Evolutionary conservation across 2,797 vertebrate genomes (phyloP), one percentile per base, ranked within the genome.

Genomic region (Syngnathus rostellatus): DNA sequence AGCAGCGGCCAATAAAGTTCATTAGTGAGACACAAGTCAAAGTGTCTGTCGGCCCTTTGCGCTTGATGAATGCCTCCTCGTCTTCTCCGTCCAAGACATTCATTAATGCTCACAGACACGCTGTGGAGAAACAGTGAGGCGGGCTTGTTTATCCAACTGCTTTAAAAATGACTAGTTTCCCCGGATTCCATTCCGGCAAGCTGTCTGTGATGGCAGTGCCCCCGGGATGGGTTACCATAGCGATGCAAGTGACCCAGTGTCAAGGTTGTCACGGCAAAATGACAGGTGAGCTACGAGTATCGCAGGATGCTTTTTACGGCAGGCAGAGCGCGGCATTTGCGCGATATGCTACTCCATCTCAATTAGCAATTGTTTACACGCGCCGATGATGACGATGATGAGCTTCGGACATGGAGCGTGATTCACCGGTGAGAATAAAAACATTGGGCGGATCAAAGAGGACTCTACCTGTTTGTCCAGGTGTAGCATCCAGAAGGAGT

Each of bases 401-500:
- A 19, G 23, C 23, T 12, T 68, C 61, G 51, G 50, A 4, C 31
- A 31, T 31, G 31, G 31, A 31, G 31, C 31, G 31, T 31, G 31
- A 31, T 31, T 31, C 31, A 31, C 31, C 31, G 31, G 31, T 31
- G 31, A 31, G 31, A 31, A 31, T 31, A 31, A 31, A 31, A 31
- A 31, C 31, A 31, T 31, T 31, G 31, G 31, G 31, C 3, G 31
- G 3, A 31, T 31, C 31, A 54, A 31, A 58, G 11, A 23, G 38
- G 40, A 5, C 46, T 39, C 38, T 39, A 14, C 38, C 55, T 39
- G 23, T 71, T 39, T 72, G 62, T 78, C 51, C 86, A 99, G 97
- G 82, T 99, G 97, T 76, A 92, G 92, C 40, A 83, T 96, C 81
- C 92, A 93, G 87, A 91, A 90, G 5, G 94, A 96, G 64, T 99